These are phyloP conservation scores for Magallana angulata DNA, from an alignment of 1,140 invertebrate species.

Conservation along the genomic window DNA sequence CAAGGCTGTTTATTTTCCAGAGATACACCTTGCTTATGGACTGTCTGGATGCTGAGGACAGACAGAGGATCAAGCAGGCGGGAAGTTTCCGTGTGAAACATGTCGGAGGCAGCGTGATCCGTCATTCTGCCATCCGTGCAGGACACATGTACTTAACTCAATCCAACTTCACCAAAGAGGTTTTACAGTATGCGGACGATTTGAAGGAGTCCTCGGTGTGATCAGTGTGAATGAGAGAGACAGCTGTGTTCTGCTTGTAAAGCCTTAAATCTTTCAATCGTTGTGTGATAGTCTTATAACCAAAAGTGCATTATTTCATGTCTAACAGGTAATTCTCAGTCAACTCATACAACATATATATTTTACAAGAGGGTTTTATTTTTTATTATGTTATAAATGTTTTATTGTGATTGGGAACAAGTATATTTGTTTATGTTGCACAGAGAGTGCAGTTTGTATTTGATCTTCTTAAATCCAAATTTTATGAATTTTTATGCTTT, in stretches of 20 bases:
- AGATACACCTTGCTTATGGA: conserved; percentile 52
- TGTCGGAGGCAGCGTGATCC: conserved; percentile 48
- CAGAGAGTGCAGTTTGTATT: conserved; percentile 16
- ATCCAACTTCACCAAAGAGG: conserved; percentile 5
- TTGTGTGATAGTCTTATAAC: conserved; percentile 8
- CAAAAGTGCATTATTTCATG: conserved; percentile 20
- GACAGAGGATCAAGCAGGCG: conserved; percentile 38
- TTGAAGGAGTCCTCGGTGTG: conserved; percentile 21
- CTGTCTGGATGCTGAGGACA: conserved; percentile 40
- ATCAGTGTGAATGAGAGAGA: neutral
- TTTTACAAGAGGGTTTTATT: neutral
- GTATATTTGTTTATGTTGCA: conserved; percentile 14
- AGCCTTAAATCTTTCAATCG: conserved; percentile 8
- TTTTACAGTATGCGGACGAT: neutral
- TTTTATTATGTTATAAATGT: conserved; percentile 12
- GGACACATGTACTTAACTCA: conserved; percentile 32
- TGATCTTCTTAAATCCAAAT: conserved; percentile 26
- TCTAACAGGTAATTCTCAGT: conserved; percentile 2
- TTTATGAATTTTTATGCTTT: conserved; percentile 10
- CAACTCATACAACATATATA: neutral
- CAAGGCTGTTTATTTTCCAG: conserved; percentile 19
- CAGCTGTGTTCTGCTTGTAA: neutral
- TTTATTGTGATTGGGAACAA: conserved; percentile 26
- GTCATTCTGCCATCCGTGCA: conserved; percentile 23
- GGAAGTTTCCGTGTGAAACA: conserved; percentile 47